Evolutionary conservation across 2,888 invertebrate genomes (phyloP).

Genomic region (Eilema caniola): DNA sequence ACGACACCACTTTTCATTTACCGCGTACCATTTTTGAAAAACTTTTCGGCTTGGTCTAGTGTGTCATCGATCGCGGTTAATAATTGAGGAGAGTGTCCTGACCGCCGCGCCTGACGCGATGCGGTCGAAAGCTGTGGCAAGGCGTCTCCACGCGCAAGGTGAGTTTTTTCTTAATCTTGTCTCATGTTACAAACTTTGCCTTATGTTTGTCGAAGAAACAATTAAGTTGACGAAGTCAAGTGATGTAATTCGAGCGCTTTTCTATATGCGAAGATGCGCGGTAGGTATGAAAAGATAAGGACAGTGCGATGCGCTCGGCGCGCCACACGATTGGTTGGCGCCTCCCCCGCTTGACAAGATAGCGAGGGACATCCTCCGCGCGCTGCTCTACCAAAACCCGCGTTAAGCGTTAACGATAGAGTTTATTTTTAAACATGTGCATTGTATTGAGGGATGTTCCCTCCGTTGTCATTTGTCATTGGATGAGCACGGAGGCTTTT

Average conservation of each 20-base stretch:
- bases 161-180: constrained; percentile 58
- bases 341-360: constrained; percentile 86
- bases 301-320: constrained; percentile 80
- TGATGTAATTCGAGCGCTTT: background rate
- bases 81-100: constrained; percentile 71
- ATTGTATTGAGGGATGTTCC: constrained; percentile 78
- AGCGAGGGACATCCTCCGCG: constrained; percentile 82
- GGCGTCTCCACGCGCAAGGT: constrained; percentile 91
- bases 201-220: constrained; percentile 49
- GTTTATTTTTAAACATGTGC: constrained; percentile 55
- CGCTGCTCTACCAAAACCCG: constrained; percentile 47
- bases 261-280: constrained; percentile 66
- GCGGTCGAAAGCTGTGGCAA: constrained; percentile 91
- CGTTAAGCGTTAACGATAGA: constrained; percentile 50
- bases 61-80: constrained; percentile 74
- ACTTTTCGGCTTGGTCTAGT: constrained; percentile 64
- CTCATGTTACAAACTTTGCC: constrained; percentile 31
- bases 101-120: constrained; percentile 81
- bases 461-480: constrained; percentile 84
- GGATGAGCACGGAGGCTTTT: constrained; percentile 82
- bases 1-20: constrained; percentile 46
- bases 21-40: constrained; percentile 63
- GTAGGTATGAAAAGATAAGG: constrained; percentile 76
- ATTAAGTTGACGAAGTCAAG: background rate
- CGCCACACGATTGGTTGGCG: constrained; percentile 76